A percentile compares a stretch with the other conserved stretches of the same genome.
Evolutionary conservation across 2,888 invertebrate genomes (phyloP).

Genomic region (Calameuta pallipes): DNA sequence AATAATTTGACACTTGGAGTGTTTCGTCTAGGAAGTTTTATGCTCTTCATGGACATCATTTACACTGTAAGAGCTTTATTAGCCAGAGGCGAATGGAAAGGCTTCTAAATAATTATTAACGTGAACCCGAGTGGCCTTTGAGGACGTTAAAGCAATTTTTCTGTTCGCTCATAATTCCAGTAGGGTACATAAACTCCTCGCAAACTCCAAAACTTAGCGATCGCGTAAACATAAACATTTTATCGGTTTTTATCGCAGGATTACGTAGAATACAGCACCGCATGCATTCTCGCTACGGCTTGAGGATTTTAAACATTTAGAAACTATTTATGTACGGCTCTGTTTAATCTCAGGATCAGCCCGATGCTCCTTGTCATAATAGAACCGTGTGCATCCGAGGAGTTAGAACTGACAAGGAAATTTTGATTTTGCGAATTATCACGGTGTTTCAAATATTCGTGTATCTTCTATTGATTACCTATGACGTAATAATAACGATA

Average conservation of each 20-base stretch:
- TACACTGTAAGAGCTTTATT: not conserved
- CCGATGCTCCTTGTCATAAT: not conserved
- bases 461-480: not conserved
- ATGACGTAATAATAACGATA: not conserved
- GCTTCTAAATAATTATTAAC: not conserved
- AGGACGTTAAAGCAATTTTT: not conserved
- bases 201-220: not conserved
- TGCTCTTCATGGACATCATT: not conserved
- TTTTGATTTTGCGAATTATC: not conserved
- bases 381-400: not conserved
- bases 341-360: conserved; percentile 1
- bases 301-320: conserved; percentile 1
- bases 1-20: not conserved
- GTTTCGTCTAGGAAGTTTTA: not conserved
- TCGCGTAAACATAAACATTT: conserved; percentile 3
- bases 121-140: not conserved
- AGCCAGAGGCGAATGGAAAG: not conserved
- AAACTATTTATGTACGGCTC: not conserved
- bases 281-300: not conserved
- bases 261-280: not conserved
- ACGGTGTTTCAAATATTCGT: not conserved
- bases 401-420: not conserved
- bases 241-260: conserved; percentile 1
- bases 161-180: not conserved
- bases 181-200: conserved; percentile 2